A percentile compares a stretch with the other conserved stretches of the same genome.
Conservation (phyloP, 1,140 invertebrate species). For the Tyrophagus putrescentiae region DNA sequence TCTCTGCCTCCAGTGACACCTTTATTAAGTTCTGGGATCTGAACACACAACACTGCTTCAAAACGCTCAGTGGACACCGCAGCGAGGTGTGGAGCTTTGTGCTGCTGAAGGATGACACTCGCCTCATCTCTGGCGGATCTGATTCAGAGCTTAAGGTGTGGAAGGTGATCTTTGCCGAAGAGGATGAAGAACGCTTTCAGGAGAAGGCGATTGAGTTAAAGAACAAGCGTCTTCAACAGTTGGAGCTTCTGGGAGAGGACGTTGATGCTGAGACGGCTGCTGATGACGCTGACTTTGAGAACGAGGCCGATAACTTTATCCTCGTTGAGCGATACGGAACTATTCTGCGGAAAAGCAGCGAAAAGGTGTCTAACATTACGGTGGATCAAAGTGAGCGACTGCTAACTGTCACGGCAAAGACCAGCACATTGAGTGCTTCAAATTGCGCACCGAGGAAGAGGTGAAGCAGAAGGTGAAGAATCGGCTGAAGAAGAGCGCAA, state of each 20-base stretch:
- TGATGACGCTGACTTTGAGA: slow-evolving; percentile 43
- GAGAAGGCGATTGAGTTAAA: not conserved
- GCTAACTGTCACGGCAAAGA: slow-evolving; percentile 69
- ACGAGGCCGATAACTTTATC: slow-evolving; percentile 31
- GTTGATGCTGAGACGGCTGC: slow-evolving; percentile 27
- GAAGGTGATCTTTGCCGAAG: slow-evolving; percentile 39
- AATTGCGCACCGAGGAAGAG: slow-evolving; percentile 57
- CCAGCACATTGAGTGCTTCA: slow-evolving; percentile 63
- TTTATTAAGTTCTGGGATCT: slow-evolving; percentile 96
- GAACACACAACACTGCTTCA: slow-evolving; percentile 84
- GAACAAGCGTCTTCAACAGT: slow-evolving; percentile 13
- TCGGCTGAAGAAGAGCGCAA: slow-evolving; percentile 49
- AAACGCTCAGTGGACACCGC: slow-evolving; percentile 53
- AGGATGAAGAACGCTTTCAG: slow-evolving; percentile 21
- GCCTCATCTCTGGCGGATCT: slow-evolving; percentile 67
- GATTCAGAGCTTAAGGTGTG: slow-evolving; percentile 72
- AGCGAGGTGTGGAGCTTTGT: slow-evolving; percentile 62
- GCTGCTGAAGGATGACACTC: slow-evolving; percentile 57
- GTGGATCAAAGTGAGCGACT: slow-evolving; percentile 44
- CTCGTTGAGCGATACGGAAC: slow-evolving; percentile 42
- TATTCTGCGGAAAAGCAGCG: slow-evolving; percentile 55
- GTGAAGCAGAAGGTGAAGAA: slow-evolving; percentile 51
- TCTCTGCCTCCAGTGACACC: slow-evolving; percentile 81
- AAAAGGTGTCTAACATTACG: slow-evolving; percentile 29
- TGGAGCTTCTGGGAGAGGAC: slow-evolving; percentile 34